Percentiles rank a stretch among this genome's conserved stretches.
Conservation (phyloP, 2,888 invertebrate genomes). For the Euphydryas editha region DNA sequence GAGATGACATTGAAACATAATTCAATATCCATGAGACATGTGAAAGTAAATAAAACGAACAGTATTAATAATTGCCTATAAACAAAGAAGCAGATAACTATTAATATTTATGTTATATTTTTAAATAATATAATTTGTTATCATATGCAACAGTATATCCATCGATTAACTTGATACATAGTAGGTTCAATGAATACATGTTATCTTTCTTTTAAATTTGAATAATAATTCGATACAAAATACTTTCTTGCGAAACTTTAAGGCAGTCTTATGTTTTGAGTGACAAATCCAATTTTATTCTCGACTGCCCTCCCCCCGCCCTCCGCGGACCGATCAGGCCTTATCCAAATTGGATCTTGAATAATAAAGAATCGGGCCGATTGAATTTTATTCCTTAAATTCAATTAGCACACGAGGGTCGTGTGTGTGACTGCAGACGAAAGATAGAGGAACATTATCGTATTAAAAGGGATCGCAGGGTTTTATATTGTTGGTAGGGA, state of each 20-base stretch:
- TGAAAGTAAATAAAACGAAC: background rate
- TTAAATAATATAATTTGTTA: background rate
- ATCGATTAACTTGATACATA: no score
- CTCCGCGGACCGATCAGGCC: constrained; percentile 80
- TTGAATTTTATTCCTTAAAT: constrained; percentile 85
- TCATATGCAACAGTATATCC: background rate
- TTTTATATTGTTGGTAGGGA: constrained; percentile 58
- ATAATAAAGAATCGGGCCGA: constrained; percentile 85
- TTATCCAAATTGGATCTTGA: constrained; percentile 85
- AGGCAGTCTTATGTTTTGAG: constrained; percentile 83
- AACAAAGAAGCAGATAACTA: background rate
- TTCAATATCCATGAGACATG: background rate
- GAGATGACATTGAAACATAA: constrained; percentile 5
- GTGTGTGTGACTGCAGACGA: constrained; percentile 82
- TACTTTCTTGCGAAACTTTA: constrained; percentile 59
- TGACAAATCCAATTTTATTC: constrained; percentile 84
- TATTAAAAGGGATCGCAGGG: constrained; percentile 77
- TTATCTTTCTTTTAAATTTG: background rate
- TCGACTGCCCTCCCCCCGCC: constrained; percentile 73
- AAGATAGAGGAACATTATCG: constrained; percentile 80
- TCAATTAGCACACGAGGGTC: constrained; percentile 84
- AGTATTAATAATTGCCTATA: background rate
- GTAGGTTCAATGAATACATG: background rate
- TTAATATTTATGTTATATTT: background rate
- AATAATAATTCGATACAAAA: constrained; percentile 33